Percentiles rank a stretch among this genome's conserved stretches.
Conservation (phyloP, 2,888 invertebrate species). For the Eupithecia tripunctaria region DNA sequence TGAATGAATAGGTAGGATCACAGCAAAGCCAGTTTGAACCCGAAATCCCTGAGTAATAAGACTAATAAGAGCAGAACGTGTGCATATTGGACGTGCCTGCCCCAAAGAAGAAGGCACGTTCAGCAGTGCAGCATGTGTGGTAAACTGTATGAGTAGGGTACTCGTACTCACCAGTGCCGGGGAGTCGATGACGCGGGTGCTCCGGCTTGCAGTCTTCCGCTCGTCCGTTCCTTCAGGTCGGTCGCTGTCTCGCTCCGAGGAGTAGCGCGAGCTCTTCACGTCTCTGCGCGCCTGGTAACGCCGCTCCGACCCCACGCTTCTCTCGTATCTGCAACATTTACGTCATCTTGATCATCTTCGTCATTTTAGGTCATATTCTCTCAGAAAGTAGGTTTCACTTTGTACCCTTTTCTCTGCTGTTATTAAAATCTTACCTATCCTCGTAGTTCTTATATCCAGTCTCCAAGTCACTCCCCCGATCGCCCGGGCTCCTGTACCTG, state of each 20-base stretch:
- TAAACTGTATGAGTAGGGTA: no score
- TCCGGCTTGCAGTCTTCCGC: slow-evolving; percentile 64
- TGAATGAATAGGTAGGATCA: neutral
- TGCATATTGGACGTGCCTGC: neutral
- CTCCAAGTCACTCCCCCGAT: slow-evolving; percentile 1
- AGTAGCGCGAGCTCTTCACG: slow-evolving; percentile 83
- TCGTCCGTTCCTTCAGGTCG: slow-evolving; percentile 70
- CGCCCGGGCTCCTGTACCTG: neutral
- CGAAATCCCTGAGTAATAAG: neutral
- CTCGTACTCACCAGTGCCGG: slow-evolving; percentile 72
- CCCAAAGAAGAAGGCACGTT: neutral
- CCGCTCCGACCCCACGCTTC: slow-evolving; percentile 48
- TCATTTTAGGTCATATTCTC: neutral
- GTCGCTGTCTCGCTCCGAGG: slow-evolving; percentile 81
- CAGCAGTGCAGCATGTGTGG: neutral
- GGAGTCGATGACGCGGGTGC: slow-evolving; percentile 51
- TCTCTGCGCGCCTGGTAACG: slow-evolving; percentile 58
- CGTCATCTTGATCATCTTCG: neutral
- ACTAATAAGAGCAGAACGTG: neutral
- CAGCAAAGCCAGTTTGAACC: neutral
- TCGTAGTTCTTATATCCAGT: neutral
- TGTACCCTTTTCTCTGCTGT: neutral
- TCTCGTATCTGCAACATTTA: slow-evolving; percentile 45
- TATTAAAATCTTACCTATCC: neutral
- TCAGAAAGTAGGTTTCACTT: neutral